Percentiles rank a stretch among this genome's conserved stretches.
Conservation (phyloP, 1,140 invertebrate genomes). For the Ericerus pela region DNA sequence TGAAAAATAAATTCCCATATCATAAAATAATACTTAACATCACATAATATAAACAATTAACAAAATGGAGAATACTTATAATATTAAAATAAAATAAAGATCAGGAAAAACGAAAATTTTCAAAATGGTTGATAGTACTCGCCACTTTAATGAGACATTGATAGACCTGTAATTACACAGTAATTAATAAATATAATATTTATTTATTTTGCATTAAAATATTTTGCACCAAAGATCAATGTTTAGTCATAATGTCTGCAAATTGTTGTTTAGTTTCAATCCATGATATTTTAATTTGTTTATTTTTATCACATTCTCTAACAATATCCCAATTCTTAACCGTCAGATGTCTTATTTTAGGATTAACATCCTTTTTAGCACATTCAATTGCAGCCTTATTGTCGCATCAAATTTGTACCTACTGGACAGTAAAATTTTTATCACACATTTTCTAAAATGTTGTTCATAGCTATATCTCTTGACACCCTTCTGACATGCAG, state of each 20-base stretch:
- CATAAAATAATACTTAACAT: no score
- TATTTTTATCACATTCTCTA: not conserved
- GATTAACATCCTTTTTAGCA: not conserved
- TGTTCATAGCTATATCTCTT: not conserved
- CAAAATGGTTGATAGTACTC: no score
- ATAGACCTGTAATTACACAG: no score
- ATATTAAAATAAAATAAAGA: no score
- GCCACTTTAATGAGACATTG: no score
- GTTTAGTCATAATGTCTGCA: not conserved
- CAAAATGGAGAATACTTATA: no score
- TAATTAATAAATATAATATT: no score
- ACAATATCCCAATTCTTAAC: not conserved
- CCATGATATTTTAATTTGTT: not conserved
- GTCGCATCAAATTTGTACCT: not conserved
- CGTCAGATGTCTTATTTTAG: not conserved
- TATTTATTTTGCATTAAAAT: no score
- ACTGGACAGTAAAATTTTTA: not conserved
- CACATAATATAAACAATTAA: no score
- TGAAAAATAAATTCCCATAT: no score
- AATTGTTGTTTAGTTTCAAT: not conserved
- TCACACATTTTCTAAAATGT: not conserved
- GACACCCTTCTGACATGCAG: not conserved
- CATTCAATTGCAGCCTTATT: not conserved
- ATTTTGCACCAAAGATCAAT: no score
- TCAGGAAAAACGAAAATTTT: no score